A percentile compares a stretch with the other conserved stretches of the same genome.
phyloP scores from a whole-genome alignment of 2,113 vertebrate genomes.

The Gopherus flavomarginatus region DNA sequence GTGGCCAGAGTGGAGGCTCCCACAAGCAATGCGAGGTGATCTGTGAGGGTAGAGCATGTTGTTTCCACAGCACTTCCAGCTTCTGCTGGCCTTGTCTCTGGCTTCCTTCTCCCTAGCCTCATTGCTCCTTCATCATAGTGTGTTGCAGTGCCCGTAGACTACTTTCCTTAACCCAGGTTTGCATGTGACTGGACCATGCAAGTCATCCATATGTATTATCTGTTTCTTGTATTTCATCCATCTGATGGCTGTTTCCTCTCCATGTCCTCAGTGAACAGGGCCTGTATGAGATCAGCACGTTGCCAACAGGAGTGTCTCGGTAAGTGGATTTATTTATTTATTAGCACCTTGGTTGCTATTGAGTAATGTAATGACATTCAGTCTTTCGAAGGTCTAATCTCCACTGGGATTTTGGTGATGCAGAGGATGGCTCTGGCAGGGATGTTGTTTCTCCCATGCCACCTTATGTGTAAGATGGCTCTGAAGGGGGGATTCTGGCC shows the following conservation, averaged over 20 bases:
- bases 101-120: background rate
- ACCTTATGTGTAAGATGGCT: background rate
- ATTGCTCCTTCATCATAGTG: background rate
- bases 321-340: conserved; percentile 63
- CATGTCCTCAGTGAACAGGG: conserved; percentile 82
- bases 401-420: background rate
- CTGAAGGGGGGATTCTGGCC: background rate
- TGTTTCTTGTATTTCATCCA: background rate
- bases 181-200: background rate
- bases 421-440: background rate
- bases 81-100: background rate
- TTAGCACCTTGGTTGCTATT: background rate
- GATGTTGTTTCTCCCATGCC: background rate
- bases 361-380: accelerated
- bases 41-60: background rate
- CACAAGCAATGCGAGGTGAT: background rate
- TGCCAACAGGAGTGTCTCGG: conserved; percentile 89
- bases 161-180: background rate
- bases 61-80: accelerated
- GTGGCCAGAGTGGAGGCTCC: background rate
- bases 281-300: conserved; percentile 88
- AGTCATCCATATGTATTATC: background rate
- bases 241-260: conserved; percentile 38
- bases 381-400: background rate
- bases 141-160: background rate